Percentiles rank a stretch among this genome's conserved stretches.
These are phyloP conservation scores for Unio delphinus DNA, from an alignment of 2,888 invertebrate genomes.

Conservation along the genomic window DNA sequence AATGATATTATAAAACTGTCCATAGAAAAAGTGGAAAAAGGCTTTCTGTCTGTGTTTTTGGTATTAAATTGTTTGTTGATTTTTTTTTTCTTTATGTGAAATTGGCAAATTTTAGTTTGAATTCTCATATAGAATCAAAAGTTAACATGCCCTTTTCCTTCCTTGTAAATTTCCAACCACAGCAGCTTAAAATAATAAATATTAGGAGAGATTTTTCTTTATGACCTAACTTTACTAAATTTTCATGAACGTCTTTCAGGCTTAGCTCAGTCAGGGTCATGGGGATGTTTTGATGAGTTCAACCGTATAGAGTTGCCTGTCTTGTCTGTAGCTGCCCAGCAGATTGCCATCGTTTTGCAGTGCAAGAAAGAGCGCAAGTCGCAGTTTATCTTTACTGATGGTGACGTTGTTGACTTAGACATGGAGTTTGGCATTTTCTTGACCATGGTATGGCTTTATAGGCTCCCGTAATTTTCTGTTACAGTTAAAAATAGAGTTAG, in stretches of 20 bases:
- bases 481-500: too few species aligned
- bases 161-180: too few species aligned
- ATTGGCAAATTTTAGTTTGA: not conserved
- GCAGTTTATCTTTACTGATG: conserved; percentile 93
- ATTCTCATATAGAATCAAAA: not conserved
- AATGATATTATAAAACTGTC: too few species aligned
- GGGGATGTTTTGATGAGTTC: conserved; percentile 99
- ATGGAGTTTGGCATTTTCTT: conserved; percentile 97
- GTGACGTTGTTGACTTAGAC: conserved; percentile 93
- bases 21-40: too few species aligned
- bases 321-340: conserved; percentile 94
- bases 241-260: conserved; percentile 72
- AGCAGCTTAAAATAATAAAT: too few species aligned
- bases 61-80: too few species aligned
- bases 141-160: too few species aligned
- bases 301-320: conserved; percentile 94
- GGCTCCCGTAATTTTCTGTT: too few species aligned
- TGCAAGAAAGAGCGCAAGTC: conserved; percentile 95
- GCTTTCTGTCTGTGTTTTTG: too few species aligned
- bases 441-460: conserved; percentile 83
- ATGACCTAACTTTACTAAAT: not conserved
- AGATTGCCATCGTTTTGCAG: conserved; percentile 90
- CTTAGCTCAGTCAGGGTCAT: conserved; percentile 93
- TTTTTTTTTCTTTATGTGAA: not conserved
- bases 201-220: too few species aligned